phyloP scores from a whole-genome alignment of 2,888 invertebrate species.

The Chrysolina haemoptera region DNA sequence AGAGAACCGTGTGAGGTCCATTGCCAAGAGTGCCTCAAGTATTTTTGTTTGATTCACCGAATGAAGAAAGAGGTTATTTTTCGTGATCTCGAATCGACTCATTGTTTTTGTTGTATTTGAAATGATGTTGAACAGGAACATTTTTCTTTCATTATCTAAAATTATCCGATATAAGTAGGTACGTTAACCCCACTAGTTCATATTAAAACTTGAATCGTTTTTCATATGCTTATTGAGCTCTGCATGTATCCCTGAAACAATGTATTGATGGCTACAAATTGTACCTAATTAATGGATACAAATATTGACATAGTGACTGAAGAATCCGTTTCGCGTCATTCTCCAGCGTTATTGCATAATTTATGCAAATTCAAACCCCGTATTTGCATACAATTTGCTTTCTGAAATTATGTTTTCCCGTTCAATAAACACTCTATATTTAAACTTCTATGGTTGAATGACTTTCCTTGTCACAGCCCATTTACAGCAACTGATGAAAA shows the following conservation, averaged over 20 bases:
- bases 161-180: no score
- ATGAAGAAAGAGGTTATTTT: no score
- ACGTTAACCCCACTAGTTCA: no score
- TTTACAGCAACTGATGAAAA: neutral
- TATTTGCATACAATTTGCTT: conserved; percentile 12
- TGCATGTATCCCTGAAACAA: neutral
- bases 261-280: neutral
- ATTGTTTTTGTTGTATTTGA: no score
- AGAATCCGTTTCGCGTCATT: neutral
- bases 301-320: neutral
- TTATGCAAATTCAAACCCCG: neutral
- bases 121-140: no score
- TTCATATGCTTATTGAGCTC: neutral
- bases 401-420: conserved; percentile 1
- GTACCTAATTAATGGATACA: neutral
- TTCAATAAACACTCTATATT: neutral
- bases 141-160: no score
- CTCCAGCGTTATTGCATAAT: conserved; percentile 1
- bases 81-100: no score
- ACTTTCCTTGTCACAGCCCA: neutral
- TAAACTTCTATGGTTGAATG: neutral
- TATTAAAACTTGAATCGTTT: no score
- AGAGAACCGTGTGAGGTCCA: no score
- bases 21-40: no score
- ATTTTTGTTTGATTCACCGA: no score